Conservation (phyloP, 1,140 invertebrate genomes). For the Diuraphis noxia region DNA sequence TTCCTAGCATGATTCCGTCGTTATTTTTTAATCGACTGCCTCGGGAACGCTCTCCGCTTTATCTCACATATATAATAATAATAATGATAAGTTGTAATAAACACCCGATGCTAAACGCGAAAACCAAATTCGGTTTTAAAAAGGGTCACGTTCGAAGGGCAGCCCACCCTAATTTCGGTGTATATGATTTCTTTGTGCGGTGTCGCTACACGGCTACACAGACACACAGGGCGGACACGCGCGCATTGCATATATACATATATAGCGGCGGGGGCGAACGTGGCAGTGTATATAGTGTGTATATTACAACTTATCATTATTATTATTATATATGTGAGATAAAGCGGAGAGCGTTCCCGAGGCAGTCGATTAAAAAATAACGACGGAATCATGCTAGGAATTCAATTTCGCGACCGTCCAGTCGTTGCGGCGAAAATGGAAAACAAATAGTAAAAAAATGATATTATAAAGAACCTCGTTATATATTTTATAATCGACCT, state of each 20-base stretch:
- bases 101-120: constrained; percentile 43
- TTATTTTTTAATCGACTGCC: constrained; percentile 49
- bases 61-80: background rate
- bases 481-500: background rate
- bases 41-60: background rate
- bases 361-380: constrained; percentile 49
- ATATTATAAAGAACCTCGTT: background rate
- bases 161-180: constrained; percentile 42
- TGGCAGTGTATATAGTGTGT: background rate
- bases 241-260: background rate
- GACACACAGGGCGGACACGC: background rate
- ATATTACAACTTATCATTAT: background rate
- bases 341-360: background rate
- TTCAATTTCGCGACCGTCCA: constrained; percentile 26
- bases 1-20: constrained; percentile 10
- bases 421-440: background rate
- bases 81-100: constrained; percentile 28
- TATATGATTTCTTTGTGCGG: constrained; percentile 24
- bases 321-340: background rate
- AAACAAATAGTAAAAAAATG: background rate
- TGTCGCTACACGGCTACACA: background rate
- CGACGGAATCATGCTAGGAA: constrained; percentile 10
- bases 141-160: constrained; percentile 43
- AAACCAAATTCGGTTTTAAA: constrained; percentile 47
- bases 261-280: background rate